A percentile compares a stretch with the other conserved stretches of the same genome.
Conservation (phyloP, 92 coral and sea anemone species). For the Plumapathes pennacea region DNA sequence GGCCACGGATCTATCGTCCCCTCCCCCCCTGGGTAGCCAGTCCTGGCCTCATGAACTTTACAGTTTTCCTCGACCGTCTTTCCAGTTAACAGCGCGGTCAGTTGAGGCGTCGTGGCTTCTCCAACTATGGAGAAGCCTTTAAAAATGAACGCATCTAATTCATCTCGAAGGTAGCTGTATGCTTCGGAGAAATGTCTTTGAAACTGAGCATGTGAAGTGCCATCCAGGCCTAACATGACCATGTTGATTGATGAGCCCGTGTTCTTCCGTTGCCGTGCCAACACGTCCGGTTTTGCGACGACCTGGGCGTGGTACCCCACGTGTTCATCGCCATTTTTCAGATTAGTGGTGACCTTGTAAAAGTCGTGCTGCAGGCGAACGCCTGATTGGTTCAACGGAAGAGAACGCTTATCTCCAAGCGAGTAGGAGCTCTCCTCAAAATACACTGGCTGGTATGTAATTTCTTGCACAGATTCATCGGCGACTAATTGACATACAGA, state of each 20-base stretch:
- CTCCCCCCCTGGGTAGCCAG: slow-evolving; percentile 34
- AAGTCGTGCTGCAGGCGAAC: slow-evolving; percentile 44
- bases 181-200: slow-evolving; percentile 52
- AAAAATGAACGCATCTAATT: slow-evolving; percentile 41
- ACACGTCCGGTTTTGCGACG: slow-evolving; percentile 35
- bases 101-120: slow-evolving; percentile 68
- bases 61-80: slow-evolving; percentile 50
- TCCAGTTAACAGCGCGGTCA: slow-evolving; percentile 68
- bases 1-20: slow-evolving; percentile 60
- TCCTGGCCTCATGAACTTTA: slow-evolving; percentile 41
- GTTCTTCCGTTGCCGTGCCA: slow-evolving; percentile 25
- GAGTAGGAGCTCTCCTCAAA: not conserved
- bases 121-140: slow-evolving; percentile 61
- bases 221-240: slow-evolving; percentile 53
- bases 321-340: slow-evolving; percentile 22
- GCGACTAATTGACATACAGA: not conserved
- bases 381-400: slow-evolving; percentile 1
- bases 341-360: slow-evolving; percentile 37
- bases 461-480: not conserved
- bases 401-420: not conserved
- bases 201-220: slow-evolving; percentile 56
- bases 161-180: slow-evolving; percentile 48
- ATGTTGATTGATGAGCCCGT: slow-evolving; percentile 49
- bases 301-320: slow-evolving; percentile 56
- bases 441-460: not conserved